Base-by-base conservation (phyloP, 2,113 vertebrate species). In the Apus apus region DNA sequence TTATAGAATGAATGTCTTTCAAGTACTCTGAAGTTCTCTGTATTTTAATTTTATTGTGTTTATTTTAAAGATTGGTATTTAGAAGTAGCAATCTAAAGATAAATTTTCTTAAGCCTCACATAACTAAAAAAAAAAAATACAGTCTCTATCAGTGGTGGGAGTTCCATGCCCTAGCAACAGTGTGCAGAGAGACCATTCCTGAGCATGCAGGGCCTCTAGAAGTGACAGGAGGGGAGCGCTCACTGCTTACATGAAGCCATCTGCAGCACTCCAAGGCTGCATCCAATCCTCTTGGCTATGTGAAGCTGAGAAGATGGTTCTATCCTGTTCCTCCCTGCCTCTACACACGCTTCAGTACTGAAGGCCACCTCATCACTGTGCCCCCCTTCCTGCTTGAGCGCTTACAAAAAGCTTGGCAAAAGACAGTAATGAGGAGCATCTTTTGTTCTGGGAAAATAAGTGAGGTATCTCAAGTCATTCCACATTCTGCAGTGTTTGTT, bases 251-350 rank as follows among this genome's bases (percentile, higher is more conserved):
- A 8, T 5, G 25, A 79, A 66, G 62, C 3, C 0, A 10, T 58
- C 51, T 72, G 46, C 38, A 50, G 40, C 2, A 0, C 58, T 61
- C 58, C 34, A 13, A 15, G 18, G 17, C 62, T 32, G 29, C 36
- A 4, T 43, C 43, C 15, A 2, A 30, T 48, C 62, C 34, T 48
- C 22, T 48, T 1, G 1, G 57, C 26, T 18, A 13, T 1, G 0
- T 13, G 25, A 85, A 72, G 40, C 57, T 0, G 3, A 40, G 48
- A 12, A 50, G 40, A 17, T 67, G 34, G 32, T 68, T 72, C 66
- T 68, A 34, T 26, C 53, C 84, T 56, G 1, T 26, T 43, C 32
- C 45, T 91, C 54, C 48, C 87, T 48, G n/a, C 11, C 26, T 48
- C 23, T n/a, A 25, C 5, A 2, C 11, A 22, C 0, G 0, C n/a